Conservation (phyloP, 2,797 vertebrate genomes). For the Nannoperca obscura region DNA sequence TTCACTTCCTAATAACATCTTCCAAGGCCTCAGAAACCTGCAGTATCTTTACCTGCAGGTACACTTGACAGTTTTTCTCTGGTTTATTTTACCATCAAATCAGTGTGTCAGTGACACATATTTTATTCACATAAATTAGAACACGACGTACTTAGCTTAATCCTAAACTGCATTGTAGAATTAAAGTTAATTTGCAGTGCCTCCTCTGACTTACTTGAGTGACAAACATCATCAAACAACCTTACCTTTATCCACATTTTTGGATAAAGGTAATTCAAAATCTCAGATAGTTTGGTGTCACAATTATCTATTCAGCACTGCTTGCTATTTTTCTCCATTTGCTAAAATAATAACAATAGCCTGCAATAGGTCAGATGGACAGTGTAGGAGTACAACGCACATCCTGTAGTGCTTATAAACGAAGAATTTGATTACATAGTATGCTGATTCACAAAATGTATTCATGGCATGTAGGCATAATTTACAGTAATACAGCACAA, state of each 20-base stretch:
- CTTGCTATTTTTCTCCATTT: not conserved
- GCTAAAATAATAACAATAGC: not conserved
- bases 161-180: constrained; percentile 1
- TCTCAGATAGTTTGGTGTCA: constrained; percentile 10
- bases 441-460: not conserved
- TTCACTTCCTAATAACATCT: constrained; percentile 92
- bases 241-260: not conserved
- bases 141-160: not conserved
- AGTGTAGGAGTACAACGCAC: not conserved
- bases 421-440: not conserved
- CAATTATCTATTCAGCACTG: constrained; percentile 10
- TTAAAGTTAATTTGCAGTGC: not conserved
- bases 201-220: constrained; percentile 1
- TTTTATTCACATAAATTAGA: not conserved
- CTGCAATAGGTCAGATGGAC: constrained; percentile 2
- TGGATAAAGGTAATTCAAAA: no score
- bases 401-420: not conserved
- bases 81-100: not conserved
- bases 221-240: constrained; percentile 10
- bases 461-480: not conserved
- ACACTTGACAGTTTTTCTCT: constrained; percentile 7
- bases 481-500: not conserved
- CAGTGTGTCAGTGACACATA: not conserved
- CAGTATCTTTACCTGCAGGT: constrained; percentile 98
- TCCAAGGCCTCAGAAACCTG: constrained; percentile 94